Percentiles rank a stretch among this genome's conserved stretches.
Conservation (phyloP, 1,140 invertebrate species). For the Drosophila pseudoananassae region DNA sequence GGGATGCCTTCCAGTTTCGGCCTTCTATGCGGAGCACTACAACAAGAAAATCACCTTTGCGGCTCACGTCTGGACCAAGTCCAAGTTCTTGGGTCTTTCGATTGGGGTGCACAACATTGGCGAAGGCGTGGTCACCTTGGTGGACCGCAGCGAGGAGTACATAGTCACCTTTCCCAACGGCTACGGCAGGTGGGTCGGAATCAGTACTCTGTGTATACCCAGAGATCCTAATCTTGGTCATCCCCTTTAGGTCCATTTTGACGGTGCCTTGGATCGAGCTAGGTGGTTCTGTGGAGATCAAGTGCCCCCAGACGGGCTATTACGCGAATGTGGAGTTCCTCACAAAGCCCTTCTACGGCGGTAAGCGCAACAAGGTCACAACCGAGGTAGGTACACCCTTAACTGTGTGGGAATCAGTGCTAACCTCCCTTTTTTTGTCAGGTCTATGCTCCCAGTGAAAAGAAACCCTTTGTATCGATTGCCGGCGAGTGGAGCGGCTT, state of each 20-base stretch:
- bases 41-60: conserved; percentile 95
- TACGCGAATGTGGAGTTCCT: conserved; percentile 95
- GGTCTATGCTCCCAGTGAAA: conserved; percentile 89
- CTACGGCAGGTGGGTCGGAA: conserved; percentile 90
- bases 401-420: not conserved
- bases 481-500: conserved; percentile 97
- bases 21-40: conserved; percentile 98
- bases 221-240: not conserved
- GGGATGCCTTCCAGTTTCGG: conserved; percentile 89
- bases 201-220: not conserved
- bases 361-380: conserved; percentile 95
- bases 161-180: conserved; percentile 97
- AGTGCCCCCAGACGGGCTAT: conserved; percentile 95
- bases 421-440: conserved; percentile 34
- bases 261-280: conserved; percentile 99
- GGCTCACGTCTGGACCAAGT: conserved; percentile 98
- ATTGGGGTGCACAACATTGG: conserved; percentile 96
- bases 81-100: conserved; percentile 97
- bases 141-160: conserved; percentile 96
- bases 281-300: conserved; percentile 94
- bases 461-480: conserved; percentile 94
- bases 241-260: conserved; percentile 91
- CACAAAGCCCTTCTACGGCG: conserved; percentile 98
- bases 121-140: conserved; percentile 91
- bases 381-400: conserved; percentile 88